phyloP scores from a whole-genome alignment of 2,888 invertebrate genomes.

The Tortricodes alternella region DNA sequence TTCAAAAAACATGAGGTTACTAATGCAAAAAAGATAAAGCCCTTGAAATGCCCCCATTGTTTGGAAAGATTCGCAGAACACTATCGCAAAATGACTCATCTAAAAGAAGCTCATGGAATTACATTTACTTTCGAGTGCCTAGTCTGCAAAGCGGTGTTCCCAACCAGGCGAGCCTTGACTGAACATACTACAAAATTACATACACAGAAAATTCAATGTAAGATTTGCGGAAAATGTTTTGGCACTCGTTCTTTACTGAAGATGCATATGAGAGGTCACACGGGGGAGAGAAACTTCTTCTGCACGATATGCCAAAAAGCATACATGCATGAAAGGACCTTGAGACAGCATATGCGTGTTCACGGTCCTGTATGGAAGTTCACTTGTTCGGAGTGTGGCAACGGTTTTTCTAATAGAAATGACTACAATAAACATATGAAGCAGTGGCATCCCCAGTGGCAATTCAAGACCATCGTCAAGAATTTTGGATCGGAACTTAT shows the following conservation, averaged over 20 bases:
- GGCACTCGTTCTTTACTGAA: conserved; percentile 66
- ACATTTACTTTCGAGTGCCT: conserved; percentile 68
- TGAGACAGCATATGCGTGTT: conserved; percentile 69
- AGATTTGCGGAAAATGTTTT: conserved; percentile 70
- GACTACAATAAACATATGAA: conserved; percentile 71
- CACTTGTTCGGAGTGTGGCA: conserved; percentile 65
- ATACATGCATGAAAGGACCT: conserved; percentile 71
- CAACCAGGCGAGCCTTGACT: conserved; percentile 65
- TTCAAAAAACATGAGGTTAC: conserved; percentile 68
- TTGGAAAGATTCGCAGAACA: conserved; percentile 72
- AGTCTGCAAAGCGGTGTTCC: conserved; percentile 59
- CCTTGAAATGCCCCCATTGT: conserved; percentile 72
- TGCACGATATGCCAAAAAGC: conserved; percentile 69
- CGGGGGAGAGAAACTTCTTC: conserved; percentile 69
- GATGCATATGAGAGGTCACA: conserved; percentile 69
- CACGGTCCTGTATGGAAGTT: conserved; percentile 67
- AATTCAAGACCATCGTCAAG: conserved; percentile 59
- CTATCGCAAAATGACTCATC: conserved; percentile 72
- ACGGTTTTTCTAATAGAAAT: conserved; percentile 62
- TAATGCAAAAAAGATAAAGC: conserved; percentile 64
- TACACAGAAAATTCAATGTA: conserved; percentile 69
- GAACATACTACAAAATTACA: conserved; percentile 72
- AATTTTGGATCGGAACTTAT: conserved; percentile 51
- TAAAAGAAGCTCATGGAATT: conserved; percentile 69
- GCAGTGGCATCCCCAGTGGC: conserved; percentile 72